phyloP scores from a whole-genome alignment of 2,113 vertebrate genomes.

The Corvus cornix region DNA sequence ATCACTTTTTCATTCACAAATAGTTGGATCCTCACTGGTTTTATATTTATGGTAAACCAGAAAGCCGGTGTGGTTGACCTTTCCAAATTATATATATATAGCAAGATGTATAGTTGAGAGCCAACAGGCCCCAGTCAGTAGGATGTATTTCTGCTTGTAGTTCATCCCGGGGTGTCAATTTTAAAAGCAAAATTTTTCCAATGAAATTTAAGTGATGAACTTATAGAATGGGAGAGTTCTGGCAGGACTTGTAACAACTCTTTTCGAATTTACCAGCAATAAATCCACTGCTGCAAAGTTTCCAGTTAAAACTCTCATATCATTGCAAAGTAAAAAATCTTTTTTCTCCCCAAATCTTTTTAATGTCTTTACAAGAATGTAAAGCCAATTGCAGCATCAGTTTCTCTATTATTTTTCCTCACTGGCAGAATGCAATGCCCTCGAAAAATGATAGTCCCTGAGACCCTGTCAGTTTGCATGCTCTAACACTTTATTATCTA shows the following conservation, averaged over 20 bases:
- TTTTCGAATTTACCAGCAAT: not conserved
- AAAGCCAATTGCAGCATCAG: slow-evolving; percentile 66
- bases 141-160: not conserved
- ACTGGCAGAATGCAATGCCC: slow-evolving; percentile 64
- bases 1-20: slow-evolving; percentile 65
- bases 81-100: slow-evolving; percentile 17
- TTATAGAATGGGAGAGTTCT: not conserved
- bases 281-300: slow-evolving; percentile 7
- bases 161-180: not conserved
- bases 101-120: not conserved
- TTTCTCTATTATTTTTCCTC: slow-evolving; percentile 66
- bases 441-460: slow-evolving; percentile 66
- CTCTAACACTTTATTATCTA: slow-evolving; percentile 84
- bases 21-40: slow-evolving; percentile 46
- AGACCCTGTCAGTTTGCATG: slow-evolving; percentile 77
- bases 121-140: not conserved
- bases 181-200: slow-evolving; percentile 34
- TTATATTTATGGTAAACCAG: slow-evolving; percentile 60
- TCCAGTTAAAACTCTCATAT: not conserved
- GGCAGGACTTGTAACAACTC: not conserved
- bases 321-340: not conserved
- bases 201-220: not conserved
- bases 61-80: slow-evolving; percentile 19
- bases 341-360: not conserved
- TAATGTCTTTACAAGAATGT: slow-evolving; percentile 52